These are phyloP conservation scores for Cyanistes caeruleus DNA, from an alignment of 2,113 vertebrate species.

Conservation along the genomic window DNA sequence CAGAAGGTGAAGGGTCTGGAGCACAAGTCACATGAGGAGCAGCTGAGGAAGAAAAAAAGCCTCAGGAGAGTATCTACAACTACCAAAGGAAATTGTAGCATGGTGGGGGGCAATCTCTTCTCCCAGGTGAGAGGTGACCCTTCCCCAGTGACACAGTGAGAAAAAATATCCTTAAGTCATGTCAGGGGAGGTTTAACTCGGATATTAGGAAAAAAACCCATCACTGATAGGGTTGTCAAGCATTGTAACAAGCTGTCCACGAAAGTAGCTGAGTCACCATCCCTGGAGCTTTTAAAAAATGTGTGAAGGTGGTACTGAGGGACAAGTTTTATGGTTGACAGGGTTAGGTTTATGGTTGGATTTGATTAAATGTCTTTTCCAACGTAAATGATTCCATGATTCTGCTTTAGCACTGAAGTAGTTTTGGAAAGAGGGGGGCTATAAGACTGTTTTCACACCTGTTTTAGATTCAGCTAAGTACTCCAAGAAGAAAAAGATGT, in stretches of 20 bases:
- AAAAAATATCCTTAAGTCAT: neutral
- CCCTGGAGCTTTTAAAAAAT: neutral
- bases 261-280: neutral
- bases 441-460: accelerated
- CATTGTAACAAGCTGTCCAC: neutral
- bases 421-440: neutral
- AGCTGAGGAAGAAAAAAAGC: neutral
- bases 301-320: neutral
- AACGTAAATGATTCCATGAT: neutral
- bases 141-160: accelerated
- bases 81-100: neutral
- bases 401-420: neutral
- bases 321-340: neutral
- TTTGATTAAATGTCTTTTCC: neutral
- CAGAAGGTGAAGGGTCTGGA: neutral
- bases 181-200: neutral
- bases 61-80: neutral
- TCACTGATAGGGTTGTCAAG: neutral
- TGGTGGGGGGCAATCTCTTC: too few relatives aligned
- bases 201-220: neutral
- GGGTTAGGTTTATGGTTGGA: neutral
- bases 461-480: neutral
- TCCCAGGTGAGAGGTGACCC: neutral
- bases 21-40: neutral
- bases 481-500: neutral